Conservation (phyloP, 1,140 invertebrate genomes). For the Leptinotarsa texana region DNA sequence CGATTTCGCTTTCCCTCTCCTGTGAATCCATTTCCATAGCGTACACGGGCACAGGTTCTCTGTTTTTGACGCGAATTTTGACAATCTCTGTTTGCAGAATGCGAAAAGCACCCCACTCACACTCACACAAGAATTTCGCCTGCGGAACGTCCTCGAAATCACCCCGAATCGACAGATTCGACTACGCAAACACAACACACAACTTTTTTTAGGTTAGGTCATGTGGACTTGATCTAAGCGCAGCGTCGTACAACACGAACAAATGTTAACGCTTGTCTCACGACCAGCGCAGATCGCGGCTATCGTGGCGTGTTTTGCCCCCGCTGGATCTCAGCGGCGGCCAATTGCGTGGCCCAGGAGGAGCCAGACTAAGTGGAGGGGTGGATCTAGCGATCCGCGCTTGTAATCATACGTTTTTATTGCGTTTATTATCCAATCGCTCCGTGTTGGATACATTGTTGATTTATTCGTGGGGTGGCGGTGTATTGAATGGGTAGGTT, state of each 20-base stretch:
- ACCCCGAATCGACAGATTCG: constrained; percentile 15
- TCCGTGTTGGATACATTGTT: constrained; percentile 45
- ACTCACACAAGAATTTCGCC: constrained; percentile 34
- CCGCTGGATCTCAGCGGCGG: constrained; percentile 4
- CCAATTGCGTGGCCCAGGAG: constrained; percentile 45
- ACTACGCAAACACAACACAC: constrained; percentile 12
- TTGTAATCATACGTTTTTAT: constrained; percentile 55
- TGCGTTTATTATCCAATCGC: constrained; percentile 53
- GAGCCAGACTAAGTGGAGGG: constrained; percentile 49
- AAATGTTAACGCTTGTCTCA: constrained; percentile 22
- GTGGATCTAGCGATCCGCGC: constrained; percentile 40
- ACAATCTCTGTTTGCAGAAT: constrained; percentile 58
- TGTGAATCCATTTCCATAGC: constrained; percentile 79
- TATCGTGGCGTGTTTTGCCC: constrained; percentile 25
- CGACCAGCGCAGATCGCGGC: constrained; percentile 13
- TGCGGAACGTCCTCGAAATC: constrained; percentile 7
- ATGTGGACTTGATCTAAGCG: constrained; percentile 28
- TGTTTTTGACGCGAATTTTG: constrained; percentile 92
- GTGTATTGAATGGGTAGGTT: constrained; percentile 20
- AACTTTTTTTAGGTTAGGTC: constrained; percentile 20
- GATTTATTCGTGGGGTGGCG: constrained; percentile 4
- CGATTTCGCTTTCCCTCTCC: constrained; percentile 76
- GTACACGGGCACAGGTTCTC: constrained; percentile 82
- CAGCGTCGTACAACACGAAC: constrained; percentile 2
- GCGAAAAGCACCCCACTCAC: constrained; percentile 48